These are phyloP conservation scores for Drepanosiphum platanoidis DNA, from an alignment of 2,888 invertebrate genomes.

Conservation along the genomic window DNA sequence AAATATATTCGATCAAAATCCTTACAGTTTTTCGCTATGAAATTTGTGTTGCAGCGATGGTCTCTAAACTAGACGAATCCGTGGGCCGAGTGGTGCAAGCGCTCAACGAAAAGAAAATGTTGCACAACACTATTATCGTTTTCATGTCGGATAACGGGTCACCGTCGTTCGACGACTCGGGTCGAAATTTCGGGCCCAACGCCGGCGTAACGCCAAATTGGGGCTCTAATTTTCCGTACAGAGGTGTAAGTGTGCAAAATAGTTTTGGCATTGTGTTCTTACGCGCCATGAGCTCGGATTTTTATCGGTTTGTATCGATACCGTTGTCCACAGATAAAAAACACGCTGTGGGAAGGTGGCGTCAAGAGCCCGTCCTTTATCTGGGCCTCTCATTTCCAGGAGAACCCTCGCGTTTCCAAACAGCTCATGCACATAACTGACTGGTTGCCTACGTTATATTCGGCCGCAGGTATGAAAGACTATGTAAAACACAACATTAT, in stretches of 20 bases:
- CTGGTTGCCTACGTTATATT: constrained; percentile 80
- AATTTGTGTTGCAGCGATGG: constrained; percentile 70
- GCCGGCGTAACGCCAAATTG: constrained; percentile 68
- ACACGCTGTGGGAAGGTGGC: constrained; percentile 86
- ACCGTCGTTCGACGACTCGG: constrained; percentile 68
- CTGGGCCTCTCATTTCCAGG: constrained; percentile 75
- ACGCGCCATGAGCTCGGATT: background rate
- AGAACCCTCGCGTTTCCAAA: constrained; percentile 71
- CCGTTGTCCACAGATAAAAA: constrained; percentile 73
- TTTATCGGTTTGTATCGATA: background rate
- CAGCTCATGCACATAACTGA: constrained; percentile 83
- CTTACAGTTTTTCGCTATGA: too few species aligned
- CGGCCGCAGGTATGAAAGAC: constrained; percentile 66
- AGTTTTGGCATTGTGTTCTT: background rate
- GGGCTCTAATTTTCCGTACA: constrained; percentile 74
- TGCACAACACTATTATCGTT: constrained; percentile 73
- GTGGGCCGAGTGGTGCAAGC: constrained; percentile 72
- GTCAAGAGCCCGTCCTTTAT: constrained; percentile 80
- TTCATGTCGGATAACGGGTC: constrained; percentile 76
- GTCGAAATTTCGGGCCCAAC: constrained; percentile 58
- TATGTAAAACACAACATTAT: too few species aligned
- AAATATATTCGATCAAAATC: too few species aligned
- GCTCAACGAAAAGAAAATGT: constrained; percentile 70
- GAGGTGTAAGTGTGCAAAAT: constrained; percentile 68
- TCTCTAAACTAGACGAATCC: constrained; percentile 73